Evolutionary conservation across 2,113 vertebrate species (phyloP), one percentile per base, ranked within the genome.

Genomic region (Pangasianodon gigas): DNA sequence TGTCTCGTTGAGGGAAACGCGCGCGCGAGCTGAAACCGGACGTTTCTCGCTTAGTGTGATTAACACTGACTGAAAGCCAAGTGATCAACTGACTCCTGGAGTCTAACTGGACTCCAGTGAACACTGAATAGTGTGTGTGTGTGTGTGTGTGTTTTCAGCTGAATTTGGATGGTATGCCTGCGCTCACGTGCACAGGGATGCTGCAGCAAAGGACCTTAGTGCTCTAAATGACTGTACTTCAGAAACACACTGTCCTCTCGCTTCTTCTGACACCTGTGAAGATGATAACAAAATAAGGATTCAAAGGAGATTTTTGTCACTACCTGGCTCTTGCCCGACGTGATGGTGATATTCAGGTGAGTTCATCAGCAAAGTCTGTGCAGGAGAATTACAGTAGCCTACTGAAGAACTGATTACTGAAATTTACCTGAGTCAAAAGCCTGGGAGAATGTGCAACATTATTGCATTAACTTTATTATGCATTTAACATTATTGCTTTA

Each of bases 281-380:
- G 8, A 75, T 87, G 21, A 44, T 58, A 48, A 21, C 29, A 4
- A 74, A 71, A 37, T 29, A 10, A 65, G 56, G 7, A 29, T 29
- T 29, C 9, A 26, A 29, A 65, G 62, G 79, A 46, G 58, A 4
- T 84, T 65, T 85, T 16, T 32, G 51, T 83, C 52, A 11, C 13
- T 10, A 10, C 29, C 37, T 52, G 56, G 24, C 32, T 84, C 32
- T 58, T 19, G n/a, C 32, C 54, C 58, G 44, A 18, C 4, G 19
- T 62, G 48, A 71, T 32, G 65, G 18, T 24, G n/a, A n/a, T 8
- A 74, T 74, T 37, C 51, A 41, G 85, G 85, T 87, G 85, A 75
- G 85, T 75, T 87, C n/a, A 14, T 74, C 51, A 67, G 19, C n/a
- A 60, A 85, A 84, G 52, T 75, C n/a, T 37, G 67, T 44, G 18